Evolutionary conservation across 2,113 vertebrate genomes (phyloP).

Genomic region (Trinectes maculatus): DNA sequence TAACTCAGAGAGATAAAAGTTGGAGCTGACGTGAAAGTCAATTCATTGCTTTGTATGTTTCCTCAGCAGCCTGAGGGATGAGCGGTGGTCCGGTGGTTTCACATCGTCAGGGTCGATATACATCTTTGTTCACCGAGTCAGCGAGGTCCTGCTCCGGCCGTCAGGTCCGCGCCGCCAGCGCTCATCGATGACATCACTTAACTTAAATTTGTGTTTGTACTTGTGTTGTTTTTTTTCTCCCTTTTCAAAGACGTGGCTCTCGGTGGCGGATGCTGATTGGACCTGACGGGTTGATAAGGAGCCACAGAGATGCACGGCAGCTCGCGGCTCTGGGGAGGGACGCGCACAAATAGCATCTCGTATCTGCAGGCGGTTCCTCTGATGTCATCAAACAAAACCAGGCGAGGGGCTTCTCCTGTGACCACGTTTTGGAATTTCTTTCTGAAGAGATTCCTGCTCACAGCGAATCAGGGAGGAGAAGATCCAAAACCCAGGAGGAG

Average conservation of each 20-base stretch:
- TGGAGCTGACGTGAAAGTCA: conserved; percentile 4
- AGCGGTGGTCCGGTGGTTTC: conserved; percentile 7
- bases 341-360: conserved; percentile 8
- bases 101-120: neutral
- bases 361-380: conserved; percentile 24
- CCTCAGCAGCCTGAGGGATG: neutral
- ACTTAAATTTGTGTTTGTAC: conserved; percentile 16
- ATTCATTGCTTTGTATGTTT: neutral
- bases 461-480: conserved; percentile 19
- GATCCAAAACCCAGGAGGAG: conserved; percentile 46
- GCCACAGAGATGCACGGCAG: neutral
- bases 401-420: conserved; percentile 37
- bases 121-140: conserved; percentile 14
- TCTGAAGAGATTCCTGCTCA: conserved; percentile 57
- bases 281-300: conserved; percentile 11
- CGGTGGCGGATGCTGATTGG: conserved; percentile 33
- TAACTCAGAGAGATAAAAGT: conserved; percentile 1
- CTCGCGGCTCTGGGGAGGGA: neutral
- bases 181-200: no score
- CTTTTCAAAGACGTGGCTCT: neutral
- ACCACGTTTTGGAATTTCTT: conserved; percentile 58
- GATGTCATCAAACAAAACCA: conserved; percentile 20
- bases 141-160: no score
- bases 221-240: neutral
- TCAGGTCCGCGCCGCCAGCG: no score